Conservation (phyloP, 2,113 vertebrate genomes). For the Zapus hudsonius region DNA sequence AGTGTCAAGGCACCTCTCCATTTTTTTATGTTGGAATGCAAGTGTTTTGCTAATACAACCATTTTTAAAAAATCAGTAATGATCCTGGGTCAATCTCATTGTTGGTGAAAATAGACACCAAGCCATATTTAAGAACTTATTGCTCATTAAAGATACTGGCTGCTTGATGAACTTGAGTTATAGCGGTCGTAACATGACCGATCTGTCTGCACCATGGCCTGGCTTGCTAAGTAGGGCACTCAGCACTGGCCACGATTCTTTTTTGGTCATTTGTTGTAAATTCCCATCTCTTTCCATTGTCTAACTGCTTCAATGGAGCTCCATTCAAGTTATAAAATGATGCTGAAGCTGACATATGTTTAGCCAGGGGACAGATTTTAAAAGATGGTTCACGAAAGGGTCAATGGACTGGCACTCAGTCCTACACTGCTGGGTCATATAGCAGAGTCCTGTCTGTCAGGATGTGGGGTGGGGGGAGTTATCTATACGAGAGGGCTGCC, state of each 20-base stretch:
- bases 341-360: constrained; percentile 41
- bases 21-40: neutral
- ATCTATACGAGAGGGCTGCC: neutral
- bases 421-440: neutral
- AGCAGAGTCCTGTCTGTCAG: neutral
- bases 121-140: neutral
- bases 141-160: neutral
- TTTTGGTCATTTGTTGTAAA: neutral
- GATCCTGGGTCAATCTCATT: neutral
- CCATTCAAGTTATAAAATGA: constrained; percentile 32
- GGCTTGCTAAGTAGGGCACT: neutral
- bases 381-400: constrained; percentile 45
- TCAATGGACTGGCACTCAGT: constrained; percentile 44
- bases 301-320: neutral
- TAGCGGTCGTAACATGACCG: neutral
- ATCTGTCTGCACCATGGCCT: neutral
- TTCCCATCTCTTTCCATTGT: constrained; percentile 17
- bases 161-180: neutral
- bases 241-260: neutral
- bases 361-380: constrained; percentile 37
- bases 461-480: neutral
- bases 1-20: neutral
- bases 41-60: neutral
- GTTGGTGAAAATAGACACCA: neutral
- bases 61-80: neutral